These are phyloP conservation scores for Myathropa florea DNA, from an alignment of 2,888 invertebrate species.

Conservation along the genomic window DNA sequence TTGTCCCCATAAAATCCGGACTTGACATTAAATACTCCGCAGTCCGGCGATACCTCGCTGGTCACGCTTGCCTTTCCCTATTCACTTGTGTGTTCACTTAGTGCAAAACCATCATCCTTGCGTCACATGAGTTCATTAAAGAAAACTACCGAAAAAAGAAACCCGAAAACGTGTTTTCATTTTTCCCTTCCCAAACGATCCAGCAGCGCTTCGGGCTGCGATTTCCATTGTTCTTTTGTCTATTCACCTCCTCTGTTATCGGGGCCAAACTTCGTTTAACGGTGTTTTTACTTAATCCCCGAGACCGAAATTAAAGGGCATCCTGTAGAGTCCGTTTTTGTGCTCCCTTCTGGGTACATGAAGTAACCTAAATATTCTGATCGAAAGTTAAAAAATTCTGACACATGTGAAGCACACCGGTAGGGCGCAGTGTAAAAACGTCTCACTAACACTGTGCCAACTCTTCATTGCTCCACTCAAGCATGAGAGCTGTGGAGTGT, in stretches of 20 bases:
- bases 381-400: constrained; percentile 21
- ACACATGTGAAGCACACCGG: not conserved
- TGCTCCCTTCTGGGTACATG: not conserved
- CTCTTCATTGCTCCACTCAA: not conserved
- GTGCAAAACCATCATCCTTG: not conserved
- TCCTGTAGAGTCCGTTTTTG: not conserved
- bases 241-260: constrained; percentile 1
- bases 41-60: not conserved
- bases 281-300: constrained; percentile 13
- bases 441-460: not conserved
- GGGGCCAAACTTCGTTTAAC: constrained; percentile 36
- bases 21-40: not conserved
- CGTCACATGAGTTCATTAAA: not conserved
- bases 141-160: not conserved
- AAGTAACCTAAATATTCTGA: constrained; percentile 15
- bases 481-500: not conserved
- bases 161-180: not conserved
- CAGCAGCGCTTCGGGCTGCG: not conserved
- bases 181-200: not conserved
- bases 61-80: not conserved
- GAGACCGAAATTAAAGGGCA: constrained; percentile 12
- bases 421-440: constrained; percentile 6
- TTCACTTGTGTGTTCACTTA: not conserved
- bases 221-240: not conserved
- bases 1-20: not conserved